Conservation (phyloP, 37 sponge, comb jelly and placozoan genomes). For the Cliona cf. orientalis region DNA sequence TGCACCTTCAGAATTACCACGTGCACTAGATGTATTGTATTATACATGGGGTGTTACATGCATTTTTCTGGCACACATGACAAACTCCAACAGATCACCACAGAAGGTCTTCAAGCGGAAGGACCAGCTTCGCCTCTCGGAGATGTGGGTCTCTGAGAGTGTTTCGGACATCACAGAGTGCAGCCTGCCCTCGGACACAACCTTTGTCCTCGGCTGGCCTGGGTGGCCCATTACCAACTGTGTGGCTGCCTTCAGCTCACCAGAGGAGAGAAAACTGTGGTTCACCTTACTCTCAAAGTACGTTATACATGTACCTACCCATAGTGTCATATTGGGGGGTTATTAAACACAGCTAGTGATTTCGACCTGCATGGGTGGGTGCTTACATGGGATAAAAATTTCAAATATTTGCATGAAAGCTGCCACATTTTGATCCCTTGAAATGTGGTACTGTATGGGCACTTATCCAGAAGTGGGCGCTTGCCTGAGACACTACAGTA, state of each 20-base stretch:
- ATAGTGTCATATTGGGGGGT: no score
- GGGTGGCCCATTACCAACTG: slow-evolving; percentile 72
- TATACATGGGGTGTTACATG: no score
- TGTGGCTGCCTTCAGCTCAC: slow-evolving; percentile 52
- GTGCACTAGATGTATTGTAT: no score
- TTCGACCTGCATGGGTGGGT: background rate
- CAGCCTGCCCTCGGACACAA: background rate
- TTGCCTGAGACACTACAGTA: no score
- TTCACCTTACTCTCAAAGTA: slow-evolving; percentile 44
- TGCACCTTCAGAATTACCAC: no score
- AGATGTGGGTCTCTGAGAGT: slow-evolving; percentile 73
- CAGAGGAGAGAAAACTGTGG: slow-evolving; percentile 59
- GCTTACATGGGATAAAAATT: background rate
- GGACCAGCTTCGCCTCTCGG: slow-evolving; percentile 51
- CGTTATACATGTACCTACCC: background rate
- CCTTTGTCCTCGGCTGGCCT: slow-evolving; percentile 74
- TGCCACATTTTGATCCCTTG: background rate
- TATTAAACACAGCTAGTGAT: no score
- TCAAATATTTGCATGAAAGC: background rate
- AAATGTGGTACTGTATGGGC: no score
- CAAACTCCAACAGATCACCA: slow-evolving; percentile 14
- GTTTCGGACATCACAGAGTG: slow-evolving; percentile 3
- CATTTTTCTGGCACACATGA: no score
- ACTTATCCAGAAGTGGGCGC: no score
- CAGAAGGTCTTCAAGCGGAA: slow-evolving; percentile 33